phyloP scores from a whole-genome alignment of 2,113 vertebrate species.

The Aegithalos caudatus region DNA sequence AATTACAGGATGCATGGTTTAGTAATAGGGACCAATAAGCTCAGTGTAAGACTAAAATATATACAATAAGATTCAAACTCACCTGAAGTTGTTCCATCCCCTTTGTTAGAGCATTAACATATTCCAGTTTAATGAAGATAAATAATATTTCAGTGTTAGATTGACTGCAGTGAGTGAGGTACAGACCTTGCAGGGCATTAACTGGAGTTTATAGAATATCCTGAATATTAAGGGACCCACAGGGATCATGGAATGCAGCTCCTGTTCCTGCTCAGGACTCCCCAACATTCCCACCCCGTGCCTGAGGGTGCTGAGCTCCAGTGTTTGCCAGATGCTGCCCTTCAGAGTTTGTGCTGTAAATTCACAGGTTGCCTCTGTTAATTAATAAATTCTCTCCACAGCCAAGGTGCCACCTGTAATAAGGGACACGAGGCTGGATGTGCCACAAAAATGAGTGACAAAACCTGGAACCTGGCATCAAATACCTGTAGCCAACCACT shows the following conservation, averaged over 20 bases:
- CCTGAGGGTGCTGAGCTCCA: neutral
- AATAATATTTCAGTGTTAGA: neutral
- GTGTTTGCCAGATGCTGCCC: neutral
- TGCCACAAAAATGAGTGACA: fast-evolving
- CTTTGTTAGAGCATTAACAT: too few species aligned
- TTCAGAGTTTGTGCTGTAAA: neutral
- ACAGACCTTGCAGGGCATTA: fast-evolving
- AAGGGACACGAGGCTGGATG: neutral
- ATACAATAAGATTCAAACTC: neutral
- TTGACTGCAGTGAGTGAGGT: neutral
- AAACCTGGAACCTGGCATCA: neutral
- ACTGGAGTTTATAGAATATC: neutral
- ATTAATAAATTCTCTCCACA: fast-evolving
- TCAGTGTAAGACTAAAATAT: neutral
- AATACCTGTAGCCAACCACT: neutral
- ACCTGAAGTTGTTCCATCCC: neutral
- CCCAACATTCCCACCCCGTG: neutral
- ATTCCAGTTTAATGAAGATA: neutral
- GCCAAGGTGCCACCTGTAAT: fast-evolving
- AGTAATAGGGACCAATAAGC: neutral
- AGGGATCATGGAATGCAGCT: neutral
- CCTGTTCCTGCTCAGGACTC: neutral
- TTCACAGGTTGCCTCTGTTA: neutral
- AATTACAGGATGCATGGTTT: neutral
- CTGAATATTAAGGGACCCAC: too few species aligned